Base-by-base conservation (phyloP, 1,140 invertebrate species). In the Drosophila subpulchrella region DNA sequence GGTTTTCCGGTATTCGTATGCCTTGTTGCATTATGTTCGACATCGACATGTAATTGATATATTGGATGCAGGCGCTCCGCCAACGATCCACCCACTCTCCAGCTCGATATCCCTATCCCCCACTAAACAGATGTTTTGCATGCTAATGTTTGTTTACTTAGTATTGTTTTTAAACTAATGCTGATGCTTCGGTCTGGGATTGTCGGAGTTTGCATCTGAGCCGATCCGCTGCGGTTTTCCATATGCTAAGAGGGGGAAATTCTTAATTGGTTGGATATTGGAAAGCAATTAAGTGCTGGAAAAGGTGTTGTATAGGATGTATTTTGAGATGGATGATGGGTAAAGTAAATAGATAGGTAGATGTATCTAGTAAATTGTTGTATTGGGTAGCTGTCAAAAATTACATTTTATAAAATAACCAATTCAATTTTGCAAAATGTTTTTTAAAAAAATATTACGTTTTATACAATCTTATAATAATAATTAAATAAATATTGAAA, bases 1-100 rank as follows among this genome's bases (percentile, higher is more conserved):
- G 84, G 65, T 88, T 83, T 88, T 88, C 80, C 84, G 84, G 84
- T 74, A 53, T 66, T 68, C 65, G 24, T 62, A 60, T 27, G 50
- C 62, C 79, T 58, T 78, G 73, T 88, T 84, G 84, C 83, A 89
- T 80, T 82, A 82, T 74, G 70, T 68, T 70, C 61, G 84, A 83
- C 67, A 83, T 82, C 62, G 56, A 73, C 83, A 74, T 84, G 83
- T 88, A 88, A 88, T 88, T 88, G 83, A 88, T 88, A 89, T 88
- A 86, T 86, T 86, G 82, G 67, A 81, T 77, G 47, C 75, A 74
- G 70, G 72, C 70, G 72, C 71, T 73, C 51, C 68, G 17, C 50
- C 30, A 34, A 15, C 24, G 66, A 63, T 56, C 63, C 57, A 44
- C 73, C 73, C 65, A 67, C 44, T 32, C 44, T 27, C 27, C 41